Conservation (phyloP, 2,797 vertebrate species). For the Acanthopagrus latus region DNA sequence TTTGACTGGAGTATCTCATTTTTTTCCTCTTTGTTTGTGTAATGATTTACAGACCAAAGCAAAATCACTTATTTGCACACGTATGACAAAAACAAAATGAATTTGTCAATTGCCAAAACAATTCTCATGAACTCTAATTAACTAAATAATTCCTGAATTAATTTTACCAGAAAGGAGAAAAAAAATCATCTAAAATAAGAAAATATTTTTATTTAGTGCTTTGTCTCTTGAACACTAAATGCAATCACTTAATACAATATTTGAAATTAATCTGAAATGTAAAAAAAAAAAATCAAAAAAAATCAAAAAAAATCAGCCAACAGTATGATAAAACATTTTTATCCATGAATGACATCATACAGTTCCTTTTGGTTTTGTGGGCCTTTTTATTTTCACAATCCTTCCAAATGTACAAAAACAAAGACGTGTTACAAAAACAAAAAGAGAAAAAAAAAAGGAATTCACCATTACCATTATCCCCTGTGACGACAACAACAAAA, state of each 20-base stretch:
- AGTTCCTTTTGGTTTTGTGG: constrained; percentile 77
- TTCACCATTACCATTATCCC: constrained; percentile 71
- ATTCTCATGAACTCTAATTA: background rate
- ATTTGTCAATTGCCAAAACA: background rate
- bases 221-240: background rate
- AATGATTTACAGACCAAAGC: background rate
- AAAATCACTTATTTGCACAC: background rate
- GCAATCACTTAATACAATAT: background rate
- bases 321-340: background rate
- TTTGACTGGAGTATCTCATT: background rate
- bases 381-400: constrained; percentile 88
- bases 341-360: constrained; percentile 38
- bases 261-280: background rate
- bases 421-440: constrained; percentile 76
- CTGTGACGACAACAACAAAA: constrained; percentile 68
- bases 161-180: too few species aligned
- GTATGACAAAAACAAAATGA: background rate
- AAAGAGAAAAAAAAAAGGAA: constrained; percentile 45
- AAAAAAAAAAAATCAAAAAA: too few species aligned
- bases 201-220: background rate
- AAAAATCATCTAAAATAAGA: too few species aligned
- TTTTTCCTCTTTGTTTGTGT: too few species aligned
- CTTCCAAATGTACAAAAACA: constrained; percentile 89
- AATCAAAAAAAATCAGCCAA: too few species aligned
- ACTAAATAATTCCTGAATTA: too few species aligned